Percentiles rank a stretch among this genome's conserved stretches.
These are phyloP conservation scores for Drosophila ercepeae DNA, from an alignment of 1,140 invertebrate genomes.

Conservation along the genomic window DNA sequence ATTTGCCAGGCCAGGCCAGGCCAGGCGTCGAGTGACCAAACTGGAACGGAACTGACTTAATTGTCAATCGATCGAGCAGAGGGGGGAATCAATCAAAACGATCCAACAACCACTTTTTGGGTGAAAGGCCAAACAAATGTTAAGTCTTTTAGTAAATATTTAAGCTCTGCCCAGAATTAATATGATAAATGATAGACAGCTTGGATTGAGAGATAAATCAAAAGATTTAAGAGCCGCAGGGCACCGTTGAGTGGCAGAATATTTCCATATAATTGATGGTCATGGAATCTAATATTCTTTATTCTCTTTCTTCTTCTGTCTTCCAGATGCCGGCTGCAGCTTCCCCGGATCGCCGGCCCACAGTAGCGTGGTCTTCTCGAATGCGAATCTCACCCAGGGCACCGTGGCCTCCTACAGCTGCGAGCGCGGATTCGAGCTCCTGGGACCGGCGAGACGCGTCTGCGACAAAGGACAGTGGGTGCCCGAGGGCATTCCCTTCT, in stretches of 20 bases:
- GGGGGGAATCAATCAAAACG: neutral
- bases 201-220: slow-evolving; percentile 46
- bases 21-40: slow-evolving; percentile 47
- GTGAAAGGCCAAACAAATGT: neutral
- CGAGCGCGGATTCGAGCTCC: slow-evolving; percentile 94
- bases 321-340: slow-evolving; percentile 86
- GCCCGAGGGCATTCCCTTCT: slow-evolving; percentile 97
- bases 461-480: slow-evolving; percentile 93
- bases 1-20: no score
- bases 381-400: slow-evolving; percentile 87
- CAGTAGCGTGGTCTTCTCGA: slow-evolving; percentile 91
- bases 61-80: slow-evolving; percentile 44
- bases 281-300: slow-evolving; percentile 5
- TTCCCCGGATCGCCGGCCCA: slow-evolving; percentile 98
- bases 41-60: slow-evolving; percentile 75
- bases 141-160: slow-evolving; percentile 1
- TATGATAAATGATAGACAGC: slow-evolving; percentile 4
- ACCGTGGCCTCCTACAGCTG: slow-evolving; percentile 94
- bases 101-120: neutral
- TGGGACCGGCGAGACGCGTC: slow-evolving; percentile 92
- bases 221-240: slow-evolving; percentile 4
- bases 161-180: no score
- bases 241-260: slow-evolving; percentile 4
- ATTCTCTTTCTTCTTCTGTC: neutral
- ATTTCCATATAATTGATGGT: slow-evolving; percentile 24